Evolutionary conservation across 2,113 vertebrate species (phyloP).

Genomic region (Chaetura pelagica): DNA sequence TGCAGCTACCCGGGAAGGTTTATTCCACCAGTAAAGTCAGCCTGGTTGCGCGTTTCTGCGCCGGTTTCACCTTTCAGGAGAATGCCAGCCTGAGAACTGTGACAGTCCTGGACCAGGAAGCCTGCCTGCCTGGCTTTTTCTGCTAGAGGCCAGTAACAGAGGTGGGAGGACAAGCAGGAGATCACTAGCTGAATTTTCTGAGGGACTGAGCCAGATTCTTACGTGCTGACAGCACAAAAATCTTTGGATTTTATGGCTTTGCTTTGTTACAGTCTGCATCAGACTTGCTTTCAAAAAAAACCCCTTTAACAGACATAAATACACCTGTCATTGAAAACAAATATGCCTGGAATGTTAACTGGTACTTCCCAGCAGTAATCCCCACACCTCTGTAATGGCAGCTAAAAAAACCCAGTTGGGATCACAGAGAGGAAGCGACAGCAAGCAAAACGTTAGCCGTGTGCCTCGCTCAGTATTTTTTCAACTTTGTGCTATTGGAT

Average conservation of each 20-base stretch:
- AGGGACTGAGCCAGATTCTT: background rate
- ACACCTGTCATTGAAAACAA: background rate
- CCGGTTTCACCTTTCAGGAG: background rate
- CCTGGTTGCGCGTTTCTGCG: background rate
- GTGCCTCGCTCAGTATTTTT: background rate
- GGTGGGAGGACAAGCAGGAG: background rate
- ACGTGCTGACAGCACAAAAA: background rate
- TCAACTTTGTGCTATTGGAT: background rate
- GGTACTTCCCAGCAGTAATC: background rate
- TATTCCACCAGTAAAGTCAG: fast-evolving
- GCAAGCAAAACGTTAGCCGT: background rate
- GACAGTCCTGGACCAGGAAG: background rate
- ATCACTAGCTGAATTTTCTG: background rate
- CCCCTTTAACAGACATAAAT: background rate
- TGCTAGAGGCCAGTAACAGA: background rate
- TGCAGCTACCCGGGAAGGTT: background rate
- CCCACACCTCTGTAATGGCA: background rate
- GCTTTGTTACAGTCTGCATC: background rate
- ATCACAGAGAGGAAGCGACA: background rate
- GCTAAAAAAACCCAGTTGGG: background rate
- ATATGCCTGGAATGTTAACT: background rate
- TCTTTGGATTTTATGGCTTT: background rate
- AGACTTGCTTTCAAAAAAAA: background rate
- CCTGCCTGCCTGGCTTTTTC: background rate
- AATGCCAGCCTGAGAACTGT: background rate